Conservation (phyloP, 2,797 vertebrate species). For the Chrosomus eos region DNA sequence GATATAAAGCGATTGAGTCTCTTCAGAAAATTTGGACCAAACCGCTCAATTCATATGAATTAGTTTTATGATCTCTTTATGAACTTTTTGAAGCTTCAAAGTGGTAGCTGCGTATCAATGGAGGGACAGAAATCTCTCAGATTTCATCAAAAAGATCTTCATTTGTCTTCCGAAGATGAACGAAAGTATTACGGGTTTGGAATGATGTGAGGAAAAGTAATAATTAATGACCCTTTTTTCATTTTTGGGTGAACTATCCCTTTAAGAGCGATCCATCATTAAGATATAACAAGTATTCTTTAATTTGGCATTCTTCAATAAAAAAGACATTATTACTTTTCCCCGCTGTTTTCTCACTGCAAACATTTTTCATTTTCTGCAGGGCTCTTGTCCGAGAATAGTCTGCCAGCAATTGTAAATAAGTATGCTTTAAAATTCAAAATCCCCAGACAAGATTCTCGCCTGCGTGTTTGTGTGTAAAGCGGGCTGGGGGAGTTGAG, state of each 20-base stretch:
- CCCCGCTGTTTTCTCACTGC: neutral
- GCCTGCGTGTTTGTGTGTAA: slow-evolving; percentile 33
- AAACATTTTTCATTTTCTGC: slow-evolving; percentile 13
- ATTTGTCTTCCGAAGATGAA: neutral
- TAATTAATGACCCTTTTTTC: neutral
- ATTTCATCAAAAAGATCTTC: neutral
- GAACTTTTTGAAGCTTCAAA: neutral
- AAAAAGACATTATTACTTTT: slow-evolving; percentile 7
- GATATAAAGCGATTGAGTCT: neutral
- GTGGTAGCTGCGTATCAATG: neutral
- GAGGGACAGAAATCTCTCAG: neutral
- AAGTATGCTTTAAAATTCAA: slow-evolving; percentile 30
- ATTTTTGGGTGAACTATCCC: neutral
- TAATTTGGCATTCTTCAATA: neutral
- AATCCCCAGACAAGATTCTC: slow-evolving; percentile 17
- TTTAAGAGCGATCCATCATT: neutral
- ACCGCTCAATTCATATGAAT: neutral
- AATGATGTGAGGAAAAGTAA: neutral
- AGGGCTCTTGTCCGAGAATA: slow-evolving; percentile 24
- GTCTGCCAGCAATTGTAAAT: slow-evolving; percentile 34
- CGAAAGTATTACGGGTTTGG: neutral
- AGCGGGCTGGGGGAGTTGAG: slow-evolving; percentile 64
- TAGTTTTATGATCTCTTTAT: neutral
- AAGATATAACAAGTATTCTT: neutral
- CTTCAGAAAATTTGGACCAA: neutral